These are phyloP conservation scores for Akabosia matsudoensis DNA, from an alignment of 1,140 invertebrate species.

Conservation along the genomic window DNA sequence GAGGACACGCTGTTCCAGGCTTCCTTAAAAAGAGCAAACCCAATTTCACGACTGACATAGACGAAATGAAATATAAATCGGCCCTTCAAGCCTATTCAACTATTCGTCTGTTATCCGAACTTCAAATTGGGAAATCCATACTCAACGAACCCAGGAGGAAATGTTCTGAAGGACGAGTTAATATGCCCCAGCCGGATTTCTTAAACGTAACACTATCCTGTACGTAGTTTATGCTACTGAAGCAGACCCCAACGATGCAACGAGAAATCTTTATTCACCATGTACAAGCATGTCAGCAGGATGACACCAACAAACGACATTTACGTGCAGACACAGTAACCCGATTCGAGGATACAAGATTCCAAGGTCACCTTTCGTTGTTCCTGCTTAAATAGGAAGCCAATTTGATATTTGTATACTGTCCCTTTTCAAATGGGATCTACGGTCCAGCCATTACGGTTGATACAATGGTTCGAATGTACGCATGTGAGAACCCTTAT, in stretches of 20 bases:
- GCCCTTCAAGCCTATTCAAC: background rate
- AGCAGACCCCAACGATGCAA: background rate
- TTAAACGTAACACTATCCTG: background rate
- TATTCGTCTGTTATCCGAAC: background rate
- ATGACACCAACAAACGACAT: background rate
- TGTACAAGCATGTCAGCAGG: background rate
- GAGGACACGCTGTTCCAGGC: background rate
- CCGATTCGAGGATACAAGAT: background rate
- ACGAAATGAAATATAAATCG: background rate
- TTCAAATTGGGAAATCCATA: background rate
- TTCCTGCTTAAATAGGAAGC: slow-evolving; percentile 4
- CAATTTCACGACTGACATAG: background rate
- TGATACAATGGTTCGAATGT: too few relatives aligned
- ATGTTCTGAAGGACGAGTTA: background rate
- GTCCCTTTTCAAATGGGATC: slow-evolving; percentile 7
- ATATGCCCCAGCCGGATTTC: background rate
- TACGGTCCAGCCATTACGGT: slow-evolving; percentile 13
- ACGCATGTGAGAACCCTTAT: too few relatives aligned
- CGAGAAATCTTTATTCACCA: background rate
- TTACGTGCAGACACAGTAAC: background rate
- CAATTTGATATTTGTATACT: background rate
- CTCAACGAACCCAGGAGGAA: background rate
- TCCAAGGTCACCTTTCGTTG: background rate
- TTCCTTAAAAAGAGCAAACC: background rate
- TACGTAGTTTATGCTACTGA: background rate